These are phyloP conservation scores for Pagetopsis macropterus DNA, from an alignment of 2,797 vertebrate species.

Conservation along the genomic window DNA sequence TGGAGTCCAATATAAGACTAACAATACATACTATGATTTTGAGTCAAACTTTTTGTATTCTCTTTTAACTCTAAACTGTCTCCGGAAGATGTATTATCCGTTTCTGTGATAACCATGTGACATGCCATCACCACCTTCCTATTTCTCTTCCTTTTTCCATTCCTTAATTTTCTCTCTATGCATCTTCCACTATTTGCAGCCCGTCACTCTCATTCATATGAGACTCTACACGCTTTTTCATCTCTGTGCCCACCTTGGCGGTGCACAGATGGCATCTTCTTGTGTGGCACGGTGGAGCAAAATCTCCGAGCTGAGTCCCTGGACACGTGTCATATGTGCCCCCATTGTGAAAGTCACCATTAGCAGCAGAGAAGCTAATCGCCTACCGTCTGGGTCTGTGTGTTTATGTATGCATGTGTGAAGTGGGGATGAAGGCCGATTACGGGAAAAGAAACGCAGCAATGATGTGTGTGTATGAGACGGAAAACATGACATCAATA, in stretches of 20 bases:
- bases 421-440: conserved; percentile 20
- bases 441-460: background rate
- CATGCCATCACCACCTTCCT: conserved; percentile 21
- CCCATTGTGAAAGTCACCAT: conserved; percentile 70
- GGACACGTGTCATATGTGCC: conserved; percentile 74
- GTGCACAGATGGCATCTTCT: conserved; percentile 78
- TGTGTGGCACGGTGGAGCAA: conserved; percentile 58
- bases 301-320: conserved; percentile 57
- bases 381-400: conserved; percentile 39
- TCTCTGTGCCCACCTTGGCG: conserved; percentile 65
- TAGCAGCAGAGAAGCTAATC: conserved; percentile 68
- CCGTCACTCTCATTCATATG: conserved; percentile 21
- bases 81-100: background rate
- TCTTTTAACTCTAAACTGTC: background rate
- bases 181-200: conserved; percentile 13
- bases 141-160: conserved; percentile 23
- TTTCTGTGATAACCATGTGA: conserved; percentile 30
- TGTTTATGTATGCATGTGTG: conserved; percentile 31
- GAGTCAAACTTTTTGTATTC: background rate
- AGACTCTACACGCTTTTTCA: conserved; percentile 48
- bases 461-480: conserved; percentile 2
- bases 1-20: background rate
- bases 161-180: conserved; percentile 21
- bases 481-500: background rate
- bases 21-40: background rate